phyloP scores from a whole-genome alignment of 2,888 invertebrate species.

The Meiosimyza platycephala region DNA sequence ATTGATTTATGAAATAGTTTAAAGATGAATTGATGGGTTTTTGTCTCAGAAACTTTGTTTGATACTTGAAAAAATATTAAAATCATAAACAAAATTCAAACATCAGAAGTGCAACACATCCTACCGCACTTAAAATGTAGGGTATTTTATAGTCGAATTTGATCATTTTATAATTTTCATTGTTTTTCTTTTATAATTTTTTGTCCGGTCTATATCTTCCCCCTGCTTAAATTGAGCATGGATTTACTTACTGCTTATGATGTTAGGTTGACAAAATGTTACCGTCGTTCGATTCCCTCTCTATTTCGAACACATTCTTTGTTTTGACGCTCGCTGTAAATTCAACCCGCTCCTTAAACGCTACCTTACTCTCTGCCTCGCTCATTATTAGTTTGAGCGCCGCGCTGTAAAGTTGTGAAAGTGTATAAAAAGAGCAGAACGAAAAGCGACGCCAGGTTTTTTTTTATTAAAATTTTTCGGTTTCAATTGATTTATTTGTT shows the following conservation, averaged over 20 bases:
- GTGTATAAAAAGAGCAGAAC: conserved; percentile 38
- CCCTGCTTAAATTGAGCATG: no score
- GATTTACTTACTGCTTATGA: background rate
- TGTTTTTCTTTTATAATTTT: background rate
- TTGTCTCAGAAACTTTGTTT: no score
- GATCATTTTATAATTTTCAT: conserved; percentile 3
- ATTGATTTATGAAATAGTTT: no score
- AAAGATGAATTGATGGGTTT: no score
- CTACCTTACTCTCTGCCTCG: conserved; percentile 39
- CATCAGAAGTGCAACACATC: background rate
- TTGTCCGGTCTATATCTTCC: background rate
- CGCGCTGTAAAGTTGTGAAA: conserved; percentile 66
- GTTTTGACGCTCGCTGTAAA: conserved; percentile 38
- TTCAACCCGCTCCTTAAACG: conserved; percentile 31
- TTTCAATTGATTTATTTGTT: background rate
- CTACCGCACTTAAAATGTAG: no score
- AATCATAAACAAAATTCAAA: no score
- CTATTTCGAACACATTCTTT: conserved; percentile 3
- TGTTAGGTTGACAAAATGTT: background rate
- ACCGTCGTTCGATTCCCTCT: conserved; percentile 16
- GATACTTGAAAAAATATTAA: no score
- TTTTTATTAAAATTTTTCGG: conserved; percentile 14
- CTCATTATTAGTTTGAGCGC: conserved; percentile 66
- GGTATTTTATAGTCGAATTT: background rate
- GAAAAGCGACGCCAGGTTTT: conserved; percentile 12